Base-by-base conservation (phyloP, 1,140 invertebrate species). In the Meloidogyne floridensis region DNA sequence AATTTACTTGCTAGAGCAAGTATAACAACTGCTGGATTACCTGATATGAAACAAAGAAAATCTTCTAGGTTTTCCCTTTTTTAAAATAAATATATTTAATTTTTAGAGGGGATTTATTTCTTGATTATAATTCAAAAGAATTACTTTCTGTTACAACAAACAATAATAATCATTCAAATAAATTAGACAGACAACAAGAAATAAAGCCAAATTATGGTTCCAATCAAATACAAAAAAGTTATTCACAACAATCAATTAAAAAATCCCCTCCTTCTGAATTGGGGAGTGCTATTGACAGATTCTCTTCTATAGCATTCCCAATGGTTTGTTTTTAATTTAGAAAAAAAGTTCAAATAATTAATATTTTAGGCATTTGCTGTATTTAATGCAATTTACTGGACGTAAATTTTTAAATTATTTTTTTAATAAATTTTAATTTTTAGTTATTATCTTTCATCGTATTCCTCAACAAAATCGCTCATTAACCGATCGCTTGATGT, bases 371-470 rank as follows among this genome's bases (percentile, higher is more conserved):
- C 84, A 15, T 89, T 90, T 54, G 86, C 83, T 3, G 8, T 89
- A 3, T 89, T 90, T 81, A 89, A 89, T 74, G 65, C 85, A n/a
- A 69, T 81, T 56, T 88, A 88, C 71, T 88, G 87, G 87, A 85
- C 87, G 54, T 79, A 53, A 43, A 72, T 43, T 13, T 13, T n/a
- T 42, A 15, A 43, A 74, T 7, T 32, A 18, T 7, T 73, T 47
- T 20, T 53, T 70, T 78, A n/a, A 11, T 47, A n/a, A 11, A 13
- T 65, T 32, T 18, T 0, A 15, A 47, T 47, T 20, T 79, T 79
- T 51, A 79, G 77, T 72, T 88, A 88, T 76, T 88, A 88, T 73
- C 70, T 88, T 15, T 82, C 84, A 42, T 85, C 81, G 56, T 82
- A 83, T 70, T 81, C 80, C 54, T 82, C 81, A 13, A 72, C 81